Base-by-base conservation (phyloP, 2,888 invertebrate species). In the Caenorhabditis sp. region DNA sequence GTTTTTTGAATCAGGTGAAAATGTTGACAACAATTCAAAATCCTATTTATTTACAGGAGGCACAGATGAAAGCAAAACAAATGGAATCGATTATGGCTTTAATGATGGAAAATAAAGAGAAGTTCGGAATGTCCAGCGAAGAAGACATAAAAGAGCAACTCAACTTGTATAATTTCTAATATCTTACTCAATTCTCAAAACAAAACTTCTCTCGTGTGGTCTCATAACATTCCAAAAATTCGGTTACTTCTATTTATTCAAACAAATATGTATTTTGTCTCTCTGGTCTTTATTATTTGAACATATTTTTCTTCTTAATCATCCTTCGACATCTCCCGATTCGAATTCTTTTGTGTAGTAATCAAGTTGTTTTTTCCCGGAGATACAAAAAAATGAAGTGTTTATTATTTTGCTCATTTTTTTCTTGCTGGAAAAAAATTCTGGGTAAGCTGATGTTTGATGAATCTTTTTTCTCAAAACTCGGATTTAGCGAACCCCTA, bases 91-190 rank as follows among this genome's bases (percentile, higher is more conserved):
- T 85, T 25, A 80, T 83, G 77, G 67, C 64, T n/a, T 57, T 85
- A 70, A 85, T 85, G 85, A 76, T 82, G 73, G 67, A 81, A 38
- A 81, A 85, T 59, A 76, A 81, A 59, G 83, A 84, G 23, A 85
- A 85, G 69, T 85, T 85, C 65, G 85, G 85, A 21, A 77, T 84
- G 67, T 62, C 71, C 38, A 74, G 67, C 53, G 80, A 84, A 50
- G 80, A 76, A 7, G 82, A 85, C 21, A 78, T 85, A n/a, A 70
- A 78, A 43, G 84, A 85, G 23, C 85, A 85, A 65, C 67, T 85
- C 73, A 83, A 83, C 53, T 70, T 85, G 54, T 85, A 85, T 67
- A 78, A 78, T n/a, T 78, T 81, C 57, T 83, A 59, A 74, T 56
- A 4, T 26, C 5, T 56, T 53, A 20, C 3, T 14, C 43, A 3